Evolutionary conservation across 2,888 invertebrate species (phyloP).

Genomic region (Drosophila putrida): DNA sequence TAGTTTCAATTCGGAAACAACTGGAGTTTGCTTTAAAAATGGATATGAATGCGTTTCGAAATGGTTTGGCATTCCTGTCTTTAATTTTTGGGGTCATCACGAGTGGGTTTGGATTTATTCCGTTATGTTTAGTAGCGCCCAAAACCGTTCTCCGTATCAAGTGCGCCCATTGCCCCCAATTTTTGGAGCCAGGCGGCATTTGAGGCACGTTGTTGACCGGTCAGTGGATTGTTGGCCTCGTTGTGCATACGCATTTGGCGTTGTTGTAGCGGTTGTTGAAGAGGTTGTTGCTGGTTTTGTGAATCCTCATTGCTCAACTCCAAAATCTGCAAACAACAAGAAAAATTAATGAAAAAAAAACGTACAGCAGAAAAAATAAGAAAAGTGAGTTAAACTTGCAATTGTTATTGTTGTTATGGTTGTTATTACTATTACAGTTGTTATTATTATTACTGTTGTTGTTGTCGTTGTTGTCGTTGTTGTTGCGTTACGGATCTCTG

Average conservation of each 20-base stretch:
- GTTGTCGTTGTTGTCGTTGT: constrained; percentile 31
- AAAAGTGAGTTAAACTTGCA: constrained; percentile 60
- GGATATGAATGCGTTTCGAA: constrained; percentile 27
- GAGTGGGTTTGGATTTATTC: constrained; percentile 14
- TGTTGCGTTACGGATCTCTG: constrained; percentile 56
- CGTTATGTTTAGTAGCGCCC: constrained; percentile 71
- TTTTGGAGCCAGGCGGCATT: constrained; percentile 81
- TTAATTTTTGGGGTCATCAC: constrained; percentile 44
- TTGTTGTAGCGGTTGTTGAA: constrained; percentile 52
- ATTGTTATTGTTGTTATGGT: constrained; percentile 56
- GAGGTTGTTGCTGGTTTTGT: constrained; percentile 60
- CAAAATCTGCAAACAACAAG: constrained; percentile 82
- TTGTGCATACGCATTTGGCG: constrained; percentile 73
- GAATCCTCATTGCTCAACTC: constrained; percentile 85
- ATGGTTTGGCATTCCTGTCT: constrained; percentile 33
- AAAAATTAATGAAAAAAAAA: neutral
- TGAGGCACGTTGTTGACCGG: constrained; percentile 52
- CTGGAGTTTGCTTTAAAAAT: neutral
- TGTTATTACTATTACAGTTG: constrained; percentile 61
- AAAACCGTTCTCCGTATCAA: constrained; percentile 72
- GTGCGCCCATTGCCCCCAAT: constrained; percentile 72
- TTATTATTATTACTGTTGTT: constrained; percentile 45
- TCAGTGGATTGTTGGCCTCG: constrained; percentile 69
- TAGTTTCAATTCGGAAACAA: neutral
- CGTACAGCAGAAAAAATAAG: neutral